Percentiles rank a stretch among this genome's conserved stretches.
phyloP scores from a whole-genome alignment of 2,113 vertebrate species.

The Psilopsiagon aurifrons region DNA sequence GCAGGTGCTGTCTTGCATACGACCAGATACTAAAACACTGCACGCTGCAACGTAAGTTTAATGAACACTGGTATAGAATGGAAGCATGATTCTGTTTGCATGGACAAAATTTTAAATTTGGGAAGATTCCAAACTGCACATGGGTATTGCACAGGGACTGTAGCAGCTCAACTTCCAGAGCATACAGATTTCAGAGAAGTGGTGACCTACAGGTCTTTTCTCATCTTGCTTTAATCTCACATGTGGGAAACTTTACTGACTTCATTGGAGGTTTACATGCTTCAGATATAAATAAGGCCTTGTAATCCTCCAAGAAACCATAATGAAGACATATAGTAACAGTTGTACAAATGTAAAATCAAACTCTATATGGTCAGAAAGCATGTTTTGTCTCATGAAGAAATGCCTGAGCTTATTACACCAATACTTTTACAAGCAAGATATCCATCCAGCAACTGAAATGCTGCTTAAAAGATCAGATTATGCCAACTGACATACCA shows the following conservation, averaged over 20 bases:
- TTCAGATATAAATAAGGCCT: background rate
- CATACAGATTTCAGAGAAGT: background rate
- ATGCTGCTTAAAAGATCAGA: background rate
- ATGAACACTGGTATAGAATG: background rate
- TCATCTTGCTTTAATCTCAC: background rate
- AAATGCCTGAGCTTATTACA: background rate
- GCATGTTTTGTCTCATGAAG: background rate
- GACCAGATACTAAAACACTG: background rate
- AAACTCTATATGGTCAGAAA: background rate
- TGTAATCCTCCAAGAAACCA: background rate
- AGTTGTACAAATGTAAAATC: background rate
- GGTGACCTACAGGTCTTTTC: background rate
- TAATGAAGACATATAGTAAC: background rate
- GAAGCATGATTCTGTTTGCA: background rate
- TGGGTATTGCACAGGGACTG: background rate
- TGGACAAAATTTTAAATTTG: background rate
- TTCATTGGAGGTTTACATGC: background rate
- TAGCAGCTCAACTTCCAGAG: rapidly evolving
- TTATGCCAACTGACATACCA: background rate
- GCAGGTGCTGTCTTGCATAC: background rate
- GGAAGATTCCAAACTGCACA: background rate
- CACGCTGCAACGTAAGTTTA: rapidly evolving
- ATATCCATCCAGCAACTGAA: background rate
- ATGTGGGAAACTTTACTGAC: background rate
- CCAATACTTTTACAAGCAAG: background rate